Evolutionary conservation across 2,113 vertebrate species (phyloP), one percentile per base, ranked within the genome.

Genomic region (Eulacestoma nigropectus): DNA sequence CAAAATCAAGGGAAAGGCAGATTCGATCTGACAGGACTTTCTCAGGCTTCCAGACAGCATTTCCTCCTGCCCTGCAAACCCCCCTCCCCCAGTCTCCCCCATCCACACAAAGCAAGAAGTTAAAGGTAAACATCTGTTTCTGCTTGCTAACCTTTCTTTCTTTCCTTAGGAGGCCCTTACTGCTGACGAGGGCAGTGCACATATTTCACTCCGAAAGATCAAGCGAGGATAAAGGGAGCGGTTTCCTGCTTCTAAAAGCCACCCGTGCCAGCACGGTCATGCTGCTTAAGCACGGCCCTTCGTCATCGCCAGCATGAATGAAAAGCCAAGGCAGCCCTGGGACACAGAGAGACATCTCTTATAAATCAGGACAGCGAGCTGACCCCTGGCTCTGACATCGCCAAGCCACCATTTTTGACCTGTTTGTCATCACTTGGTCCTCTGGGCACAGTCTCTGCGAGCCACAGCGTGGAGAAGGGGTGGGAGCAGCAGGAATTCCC

Each of bases 191-290:
- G 96, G 69, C 78, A 62, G 65, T 42, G 85, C 80, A 60, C 74
- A 30, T 65, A 73, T 94, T 97, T 97, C 87, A 92, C 91, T 80
- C 70, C 2, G 2, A 89, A 90, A 97, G 95, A 94, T 92, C 93
- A 94, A 94, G 92, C 27, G 47, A 97, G 96, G 93, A 96, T 86
- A 91, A 90, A 93, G 94, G 97, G 96, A 60, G 73, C 16, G 42
- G 93, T 73, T 97, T 97, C 92, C 96, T 97, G 94, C 90, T 92
- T 74, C 49, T 5, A 20, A 50, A 69, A 87, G 87, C 82, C 59
- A 44, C 39, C 63, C 5, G 11, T 84, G 87, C 90, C 93, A 87
- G 74, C 69, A 53, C 35, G 8, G 89, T 78, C 82, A 69, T 75
- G 81, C 93, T 91, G 83, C 49, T 82, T 92, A 74, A 76, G 82